Conservation (phyloP, 1,140 invertebrate genomes). For the Macrosteles quadrilineatus region DNA sequence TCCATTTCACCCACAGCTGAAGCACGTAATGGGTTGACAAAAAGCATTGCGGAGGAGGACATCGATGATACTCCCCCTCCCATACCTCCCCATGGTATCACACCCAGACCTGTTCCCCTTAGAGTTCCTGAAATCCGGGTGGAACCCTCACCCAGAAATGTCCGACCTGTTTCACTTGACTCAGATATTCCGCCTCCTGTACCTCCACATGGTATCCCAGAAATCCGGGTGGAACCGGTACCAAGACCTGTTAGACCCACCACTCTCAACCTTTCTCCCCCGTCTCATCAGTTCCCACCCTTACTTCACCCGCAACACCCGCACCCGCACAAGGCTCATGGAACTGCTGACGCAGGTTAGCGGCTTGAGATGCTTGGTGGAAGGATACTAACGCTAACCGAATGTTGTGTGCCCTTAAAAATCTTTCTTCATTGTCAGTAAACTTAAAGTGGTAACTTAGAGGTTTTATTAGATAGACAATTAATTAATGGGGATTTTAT, state of each 20-base stretch:
- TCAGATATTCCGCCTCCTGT: background rate
- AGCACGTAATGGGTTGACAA: background rate
- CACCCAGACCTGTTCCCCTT: no score
- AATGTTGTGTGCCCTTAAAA: no score
- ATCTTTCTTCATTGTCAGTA: no score
- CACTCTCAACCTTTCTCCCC: slow-evolving; percentile 31
- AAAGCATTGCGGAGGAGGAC: background rate
- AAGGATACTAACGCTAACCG: background rate
- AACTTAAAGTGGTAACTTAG: no score
- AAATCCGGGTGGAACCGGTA: slow-evolving; percentile 12
- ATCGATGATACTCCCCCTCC: background rate
- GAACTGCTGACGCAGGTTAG: slow-evolving; percentile 23
- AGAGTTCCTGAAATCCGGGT: slow-evolving; percentile 20
- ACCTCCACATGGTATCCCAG: background rate
- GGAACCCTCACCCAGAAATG: background rate
- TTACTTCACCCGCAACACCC: background rate
- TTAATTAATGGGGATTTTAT: no score
- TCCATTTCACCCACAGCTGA: slow-evolving; percentile 14
- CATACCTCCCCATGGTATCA: background rate
- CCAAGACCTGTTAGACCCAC: slow-evolving; percentile 15
- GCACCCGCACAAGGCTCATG: slow-evolving; percentile 43
- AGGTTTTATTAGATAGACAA: no score
- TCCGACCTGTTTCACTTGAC: slow-evolving; percentile 32
- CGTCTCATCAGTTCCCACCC: background rate
- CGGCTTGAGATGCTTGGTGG: slow-evolving; percentile 8